Base-by-base conservation (phyloP, 2,797 vertebrate genomes). In the Artibeus lituratus region DNA sequence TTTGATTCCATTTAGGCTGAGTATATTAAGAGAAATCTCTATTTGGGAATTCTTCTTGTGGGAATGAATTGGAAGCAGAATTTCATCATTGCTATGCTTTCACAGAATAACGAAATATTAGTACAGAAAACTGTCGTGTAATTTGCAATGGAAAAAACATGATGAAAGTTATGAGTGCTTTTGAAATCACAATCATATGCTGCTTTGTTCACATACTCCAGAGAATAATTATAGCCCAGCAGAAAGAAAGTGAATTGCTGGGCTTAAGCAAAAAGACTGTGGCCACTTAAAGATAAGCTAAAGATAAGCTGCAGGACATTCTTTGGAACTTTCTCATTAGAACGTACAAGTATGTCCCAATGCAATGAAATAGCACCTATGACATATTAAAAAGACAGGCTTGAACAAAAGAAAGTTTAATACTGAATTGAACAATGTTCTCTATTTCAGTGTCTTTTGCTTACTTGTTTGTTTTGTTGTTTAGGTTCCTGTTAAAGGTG, bases 101-200 rank as follows among this genome's bases (percentile, higher is more conserved):
- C 6, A 47, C 15, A 96, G 80, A 72, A 72, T n/a, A 72, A 72
- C 29, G 42, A 88, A 94, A 84, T 39, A 70, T 49, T 26, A 73
- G 80, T 62, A 92, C 14, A 73, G 74, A 94, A 89, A 91, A 77
- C n/a, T 47, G 51, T 44, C 32, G 0, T n/a, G 42, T 74, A 82
- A 18, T 94, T 85, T 94, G 73, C 84, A 82, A 51, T n/a, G 62
- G 82, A 57, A 87, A 65, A 74, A 90, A 96, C 29, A 82, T 1
- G 55, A 67, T 21, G 47, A 67, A 39, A 39, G 76, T 73, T 62
- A 81, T 16, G 37, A 73, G 47, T 9, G 78, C 89, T 51, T 94
- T 1, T 76, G 49, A 78, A 91, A 76, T 73, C 72, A 65, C 3
- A 70, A 82, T 76, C 42, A 73, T 32, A 65, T 51, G 51, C 39